Percentiles rank a stretch among this genome's conserved stretches.
Evolutionary conservation across 2,888 invertebrate genomes (phyloP).

Genomic region (Lasioglossum vierecki): DNA sequence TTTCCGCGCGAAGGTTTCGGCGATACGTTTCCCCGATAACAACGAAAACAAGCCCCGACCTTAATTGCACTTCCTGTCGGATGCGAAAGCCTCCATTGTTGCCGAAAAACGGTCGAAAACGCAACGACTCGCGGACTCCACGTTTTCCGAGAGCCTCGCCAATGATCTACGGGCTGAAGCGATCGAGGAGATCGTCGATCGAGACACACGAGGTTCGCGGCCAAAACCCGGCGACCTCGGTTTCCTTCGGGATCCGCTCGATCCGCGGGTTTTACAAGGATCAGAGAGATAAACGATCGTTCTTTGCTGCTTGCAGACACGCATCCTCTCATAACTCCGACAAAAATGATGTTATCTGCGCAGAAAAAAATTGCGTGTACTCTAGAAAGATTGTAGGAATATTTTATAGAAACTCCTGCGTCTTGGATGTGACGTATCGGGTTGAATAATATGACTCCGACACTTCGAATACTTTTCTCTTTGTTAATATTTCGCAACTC

Average conservation of each 20-base stretch:
- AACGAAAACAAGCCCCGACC: constrained; percentile 40
- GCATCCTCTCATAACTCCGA: background rate
- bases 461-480: no score
- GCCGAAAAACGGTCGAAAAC: constrained; percentile 29
- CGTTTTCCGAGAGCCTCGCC: constrained; percentile 13
- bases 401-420: no score
- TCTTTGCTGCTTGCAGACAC: background rate
- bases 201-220: background rate
- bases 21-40: constrained; percentile 49
- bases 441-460: no score
- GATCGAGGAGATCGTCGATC: background rate
- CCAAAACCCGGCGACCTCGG: background rate
- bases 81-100: constrained; percentile 35
- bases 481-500: no score
- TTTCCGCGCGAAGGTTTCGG: constrained; percentile 25
- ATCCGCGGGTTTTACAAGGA: background rate
- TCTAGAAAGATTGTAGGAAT: background rate
- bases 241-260: background rate
- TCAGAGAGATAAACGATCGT: background rate
- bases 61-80: constrained; percentile 49
- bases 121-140: background rate
- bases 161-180: background rate
- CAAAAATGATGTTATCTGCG: background rate
- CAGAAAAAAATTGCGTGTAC: background rate
- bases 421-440: no score